Base-by-base conservation (phyloP, 1,140 invertebrate species). In the Papilio dardanus region DNA sequence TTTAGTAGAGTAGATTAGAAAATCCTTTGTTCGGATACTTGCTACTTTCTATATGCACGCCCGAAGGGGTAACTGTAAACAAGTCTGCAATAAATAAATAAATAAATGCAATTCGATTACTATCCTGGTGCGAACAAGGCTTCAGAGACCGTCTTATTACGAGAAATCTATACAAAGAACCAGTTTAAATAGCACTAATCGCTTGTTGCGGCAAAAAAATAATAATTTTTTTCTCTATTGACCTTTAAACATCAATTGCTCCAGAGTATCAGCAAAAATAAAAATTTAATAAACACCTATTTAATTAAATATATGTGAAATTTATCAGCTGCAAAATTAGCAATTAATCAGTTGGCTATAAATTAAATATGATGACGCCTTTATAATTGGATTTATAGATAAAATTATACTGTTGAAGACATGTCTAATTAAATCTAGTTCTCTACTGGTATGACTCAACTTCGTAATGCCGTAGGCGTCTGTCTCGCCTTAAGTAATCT, bases 371-470 rank as follows among this genome's bases (percentile, higher is more conserved):
- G 54, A 58, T 28, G 21, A 28, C 21, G 8, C 54, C 21, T 28
- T 58, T 58, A 58, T 58, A 58, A 58, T 58, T 58, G 54, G 54
- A 28, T 58, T 58, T 58, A 58, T 58, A 58, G 21, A 58, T 58
- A 28, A 12, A 58, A 58, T 58, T 58, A 58, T 58, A 58, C 54
- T 28, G 54, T 58, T 24, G 4, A 3, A 58, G 24, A 58, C 54
- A 58, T 58, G 54, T 28, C 21, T 58, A 30, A 58, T 28, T 54
- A 14, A 28, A 58, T 58, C 21, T 58, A 58, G 21, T 58, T 24
- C 1, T 24, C 19, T 54, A n/a, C n/a, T n/a, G n/a, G n/a, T n/a
- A 54, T 54, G 40, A 50, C n/a, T n/a, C 19, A 28, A 58, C 8
- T 28, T 58, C 24, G 10, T 58, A 58, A 14, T 4, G 50, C 21